These are phyloP conservation scores for Diadophis punctatus DNA, from an alignment of 2,113 vertebrate species.

Conservation along the genomic window DNA sequence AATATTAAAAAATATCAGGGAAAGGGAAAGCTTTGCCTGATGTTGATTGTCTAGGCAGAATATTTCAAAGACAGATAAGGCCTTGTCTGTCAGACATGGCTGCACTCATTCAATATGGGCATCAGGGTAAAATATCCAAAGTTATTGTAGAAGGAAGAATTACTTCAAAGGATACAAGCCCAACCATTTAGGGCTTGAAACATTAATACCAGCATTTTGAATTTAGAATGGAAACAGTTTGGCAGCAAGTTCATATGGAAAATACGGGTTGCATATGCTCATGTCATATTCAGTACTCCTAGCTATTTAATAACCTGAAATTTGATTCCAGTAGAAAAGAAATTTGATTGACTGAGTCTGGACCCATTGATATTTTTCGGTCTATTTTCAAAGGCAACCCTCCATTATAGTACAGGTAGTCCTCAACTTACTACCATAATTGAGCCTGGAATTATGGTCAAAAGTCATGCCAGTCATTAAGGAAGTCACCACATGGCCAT, in stretches of 20 bases:
- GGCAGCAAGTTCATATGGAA: not conserved
- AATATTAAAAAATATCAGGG: not conserved
- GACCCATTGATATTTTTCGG: not conserved
- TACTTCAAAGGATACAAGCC: not conserved
- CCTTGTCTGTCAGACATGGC: not conserved
- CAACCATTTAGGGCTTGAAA: not conserved
- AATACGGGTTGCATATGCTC: not conserved
- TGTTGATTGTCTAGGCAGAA: not conserved
- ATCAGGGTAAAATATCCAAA: not conserved
- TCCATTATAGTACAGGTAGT: not conserved
- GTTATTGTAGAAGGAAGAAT: not conserved
- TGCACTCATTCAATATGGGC: not conserved
- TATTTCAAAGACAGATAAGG: not conserved
- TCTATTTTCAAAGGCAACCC: not conserved
- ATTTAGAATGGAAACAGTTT: not conserved
- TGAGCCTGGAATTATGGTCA: not conserved
- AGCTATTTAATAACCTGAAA: not conserved
- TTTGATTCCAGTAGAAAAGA: not conserved
- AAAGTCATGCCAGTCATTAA: not conserved
- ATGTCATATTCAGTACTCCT: not conserved
- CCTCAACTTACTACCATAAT: not conserved
- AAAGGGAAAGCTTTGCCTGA: not conserved
- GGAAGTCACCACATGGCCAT: not conserved
- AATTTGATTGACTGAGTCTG: not conserved
- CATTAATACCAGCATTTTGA: not conserved